Base-by-base conservation (phyloP, 2,888 invertebrate species). In the Petrolisthes manimaculis region DNA sequence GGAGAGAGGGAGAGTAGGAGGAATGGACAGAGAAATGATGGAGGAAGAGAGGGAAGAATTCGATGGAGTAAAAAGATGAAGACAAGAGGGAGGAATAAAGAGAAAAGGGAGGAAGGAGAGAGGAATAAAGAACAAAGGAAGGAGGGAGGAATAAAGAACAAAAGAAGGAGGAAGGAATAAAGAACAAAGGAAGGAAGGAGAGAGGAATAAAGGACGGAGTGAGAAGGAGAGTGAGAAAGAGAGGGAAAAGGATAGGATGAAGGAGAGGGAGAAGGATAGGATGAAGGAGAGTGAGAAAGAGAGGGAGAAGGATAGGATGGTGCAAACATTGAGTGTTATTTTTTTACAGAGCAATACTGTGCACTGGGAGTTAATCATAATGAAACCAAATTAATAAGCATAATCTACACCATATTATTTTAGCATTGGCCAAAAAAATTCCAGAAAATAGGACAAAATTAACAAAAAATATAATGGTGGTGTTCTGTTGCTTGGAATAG, bases 101-200 rank as follows among this genome's bases (percentile, higher is more conserved):
- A 51, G 51, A 69, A 21, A 82, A 37, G 18, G 37, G 53, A 69
- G 51, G 82, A 82, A 53, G 69, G 82, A 69, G 69, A 69, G 69
- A 82, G 82, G 69, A 69, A 82, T 67, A 82, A 69, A 82, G 82
- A 82, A 69, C 61, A 69, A 82, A 69, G 69, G 82, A 82, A 69
- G 61, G 82, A 82, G 82, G 69, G 82, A 82, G 82, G 69, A 69
- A 82, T 67, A 82, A 69, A 82, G 82, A 82, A 69, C 61, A 69
- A 82, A 69, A 82, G 82, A 69, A 51, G 55, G 79, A 80, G 79
- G 55, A 61, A 81, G 61, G 37, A 55, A 56, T 55, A 81, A 55
- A 61, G 61, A 56, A 37, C 55, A 61, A 61, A 61, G 61, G 80
- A 61, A 61, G 24, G 21, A 37, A 14, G 21, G 80, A 81, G 61